These are phyloP conservation scores for Aphrocallistes beatrix DNA, from an alignment of 37 sponge, comb jelly and placozoan species.

Conservation along the genomic window DNA sequence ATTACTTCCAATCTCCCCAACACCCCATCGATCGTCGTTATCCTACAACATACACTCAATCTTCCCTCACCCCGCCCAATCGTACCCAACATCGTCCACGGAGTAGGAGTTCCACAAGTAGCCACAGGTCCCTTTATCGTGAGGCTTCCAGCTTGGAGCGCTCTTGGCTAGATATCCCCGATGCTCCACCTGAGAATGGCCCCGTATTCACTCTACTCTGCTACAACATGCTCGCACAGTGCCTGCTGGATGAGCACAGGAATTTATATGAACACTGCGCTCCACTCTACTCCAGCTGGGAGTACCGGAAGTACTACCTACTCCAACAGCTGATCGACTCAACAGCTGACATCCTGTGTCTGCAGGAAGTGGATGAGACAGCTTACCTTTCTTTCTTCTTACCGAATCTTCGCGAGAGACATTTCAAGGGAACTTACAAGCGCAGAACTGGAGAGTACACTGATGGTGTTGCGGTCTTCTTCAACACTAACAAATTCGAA, in stretches of 20 bases:
- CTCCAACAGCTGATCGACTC: constrained; percentile 37
- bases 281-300: constrained; percentile 40
- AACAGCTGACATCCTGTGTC: constrained; percentile 56
- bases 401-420: constrained; percentile 32
- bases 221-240: constrained; percentile 66
- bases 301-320: constrained; percentile 36
- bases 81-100: no score
- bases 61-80: no score
- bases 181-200: neutral
- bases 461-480: constrained; percentile 88
- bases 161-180: no score
- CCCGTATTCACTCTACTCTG: neutral
- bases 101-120: no score
- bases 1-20: no score
- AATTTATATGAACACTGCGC: constrained; percentile 34
- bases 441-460: constrained; percentile 48
- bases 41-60: no score
- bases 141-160: no score
- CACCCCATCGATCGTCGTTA: no score
- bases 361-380: constrained; percentile 71
- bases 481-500: constrained; percentile 25
- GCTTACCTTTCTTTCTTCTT: constrained; percentile 38
- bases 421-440: constrained; percentile 54
- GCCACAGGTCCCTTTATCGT: no score
- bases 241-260: constrained; percentile 37